Percentiles rank a stretch among this genome's conserved stretches.
Conservation (phyloP, 2,113 vertebrate genomes). For the Ochotona curzoniae region DNA sequence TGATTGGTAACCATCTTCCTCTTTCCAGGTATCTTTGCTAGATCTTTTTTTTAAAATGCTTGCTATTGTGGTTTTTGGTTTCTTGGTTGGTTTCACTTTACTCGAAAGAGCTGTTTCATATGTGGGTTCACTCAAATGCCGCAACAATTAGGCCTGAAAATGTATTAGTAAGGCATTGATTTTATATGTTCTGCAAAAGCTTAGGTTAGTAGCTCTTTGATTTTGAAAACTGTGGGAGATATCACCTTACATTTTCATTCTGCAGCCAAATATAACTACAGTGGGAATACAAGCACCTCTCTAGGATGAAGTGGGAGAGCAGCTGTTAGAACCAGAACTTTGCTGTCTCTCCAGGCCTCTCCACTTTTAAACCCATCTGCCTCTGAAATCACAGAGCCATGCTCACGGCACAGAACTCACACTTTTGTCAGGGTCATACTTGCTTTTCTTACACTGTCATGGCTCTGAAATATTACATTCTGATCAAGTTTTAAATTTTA, state of each 20-base stretch:
- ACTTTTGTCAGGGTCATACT: not conserved
- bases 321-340: conserved; percentile 78
- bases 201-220: not conserved
- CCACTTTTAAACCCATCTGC: not conserved
- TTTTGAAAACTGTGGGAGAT: conserved; percentile 8
- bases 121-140: no score
- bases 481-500: conserved; percentile 31
- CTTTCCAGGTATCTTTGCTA: not conserved
- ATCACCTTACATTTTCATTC: conserved; percentile 64
- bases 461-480: not conserved
- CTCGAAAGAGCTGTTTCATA: no score
- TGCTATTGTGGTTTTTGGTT: not conserved
- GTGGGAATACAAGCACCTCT: conserved; percentile 60
- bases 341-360: conserved; percentile 57
- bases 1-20: not conserved
- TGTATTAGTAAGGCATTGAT: not conserved
- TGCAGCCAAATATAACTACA: conserved; percentile 74
- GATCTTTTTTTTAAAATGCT: not conserved
- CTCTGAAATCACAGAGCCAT: conserved; percentile 45
- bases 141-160: not conserved
- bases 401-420: conserved; percentile 64
- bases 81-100: no score
- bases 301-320: conserved; percentile 73
- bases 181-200: conserved; percentile 35
- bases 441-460: not conserved